These are phyloP conservation scores for Sparus aurata DNA, from an alignment of 2,797 vertebrate species.

Conservation along the genomic window DNA sequence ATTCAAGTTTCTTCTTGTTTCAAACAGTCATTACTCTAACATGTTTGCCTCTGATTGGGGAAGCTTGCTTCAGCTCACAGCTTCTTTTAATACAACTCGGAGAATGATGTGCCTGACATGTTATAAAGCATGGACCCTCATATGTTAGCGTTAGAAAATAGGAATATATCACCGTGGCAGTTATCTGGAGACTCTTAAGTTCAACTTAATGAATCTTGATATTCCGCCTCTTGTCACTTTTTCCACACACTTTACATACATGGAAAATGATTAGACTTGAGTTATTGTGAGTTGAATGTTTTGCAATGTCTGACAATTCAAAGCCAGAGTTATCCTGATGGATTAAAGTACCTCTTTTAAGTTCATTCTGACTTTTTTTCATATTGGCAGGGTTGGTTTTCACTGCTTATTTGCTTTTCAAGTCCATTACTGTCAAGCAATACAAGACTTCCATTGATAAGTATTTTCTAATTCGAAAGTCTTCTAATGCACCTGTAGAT, in stretches of 20 bases:
- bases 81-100: conserved; percentile 39
- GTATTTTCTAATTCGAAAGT: neutral
- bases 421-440: neutral
- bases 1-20: conserved; percentile 41
- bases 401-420: conserved; percentile 4
- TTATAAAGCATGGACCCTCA: conserved; percentile 13
- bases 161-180: conserved; percentile 27
- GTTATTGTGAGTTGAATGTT: neutral
- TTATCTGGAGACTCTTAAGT: conserved; percentile 17
- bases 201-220: conserved; percentile 21
- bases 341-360: neutral
- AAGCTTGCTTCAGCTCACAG: conserved; percentile 40
- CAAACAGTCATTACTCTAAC: conserved; percentile 52
- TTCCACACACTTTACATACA: neutral
- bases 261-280: neutral
- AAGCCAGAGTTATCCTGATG: neutral
- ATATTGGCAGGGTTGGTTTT: neutral
- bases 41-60: conserved; percentile 52
- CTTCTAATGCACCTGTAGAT: neutral
- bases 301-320: neutral
- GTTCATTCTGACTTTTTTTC: too few species aligned
- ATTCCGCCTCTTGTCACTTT: neutral
- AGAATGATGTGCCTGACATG: conserved; percentile 25
- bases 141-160: neutral
- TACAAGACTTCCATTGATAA: neutral